phyloP scores from a whole-genome alignment of 2,113 vertebrate genomes.

The human (Homo sapiens) region GRCh38 chr4:102512501-102513000 shows the following conservation, averaged over 20 bases:
- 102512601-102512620: no score
- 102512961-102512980: background rate
- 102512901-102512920: constrained; percentile 30
- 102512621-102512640: no score
- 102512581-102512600: no score
- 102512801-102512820: background rate
- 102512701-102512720: background rate
- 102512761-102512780: background rate
- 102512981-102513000: background rate
- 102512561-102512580: no score
- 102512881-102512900: background rate
- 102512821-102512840: background rate
- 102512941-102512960: background rate
- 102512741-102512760: background rate
- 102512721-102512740: background rate
- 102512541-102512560: no score
- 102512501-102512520: no score
- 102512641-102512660: background rate
- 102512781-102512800: background rate
- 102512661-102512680: background rate
- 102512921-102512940: background rate
- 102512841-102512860: background rate
- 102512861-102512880: background rate
- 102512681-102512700: background rate
- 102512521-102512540: no score